phyloP scores from a whole-genome alignment of 2,113 vertebrate genomes.

The Elaphurus davidianus region DNA sequence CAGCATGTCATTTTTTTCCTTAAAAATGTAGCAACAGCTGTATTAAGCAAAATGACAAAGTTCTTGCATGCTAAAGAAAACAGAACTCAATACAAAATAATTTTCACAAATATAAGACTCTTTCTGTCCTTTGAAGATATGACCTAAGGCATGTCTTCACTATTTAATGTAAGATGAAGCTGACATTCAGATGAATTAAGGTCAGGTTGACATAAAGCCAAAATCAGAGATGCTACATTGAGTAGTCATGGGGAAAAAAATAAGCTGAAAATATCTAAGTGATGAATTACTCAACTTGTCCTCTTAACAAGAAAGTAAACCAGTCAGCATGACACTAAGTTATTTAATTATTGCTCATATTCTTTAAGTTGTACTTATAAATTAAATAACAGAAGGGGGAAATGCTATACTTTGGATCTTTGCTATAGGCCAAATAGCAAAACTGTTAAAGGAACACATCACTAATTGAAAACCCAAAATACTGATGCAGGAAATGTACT shows the following conservation, averaged over 20 bases:
- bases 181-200: neutral
- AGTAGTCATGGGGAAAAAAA: neutral
- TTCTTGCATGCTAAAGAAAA: neutral
- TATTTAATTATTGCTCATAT: constrained; percentile 28
- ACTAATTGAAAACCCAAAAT: constrained; percentile 10
- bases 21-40: neutral
- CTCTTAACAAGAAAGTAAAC: neutral
- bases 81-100: neutral
- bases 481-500: constrained; percentile 23
- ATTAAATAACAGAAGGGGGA: neutral
- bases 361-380: constrained; percentile 45
- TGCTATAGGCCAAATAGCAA: neutral
- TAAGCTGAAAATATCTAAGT: constrained; percentile 29
- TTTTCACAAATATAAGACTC: neutral
- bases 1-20: neutral
- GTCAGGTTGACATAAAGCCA: neutral
- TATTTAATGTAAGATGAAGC: neutral
- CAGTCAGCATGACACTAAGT: neutral
- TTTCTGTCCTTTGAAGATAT: neutral
- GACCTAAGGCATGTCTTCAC: neutral
- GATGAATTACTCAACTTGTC: neutral
- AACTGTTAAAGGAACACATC: neutral
- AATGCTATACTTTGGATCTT: constrained; percentile 31
- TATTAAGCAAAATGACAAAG: neutral
- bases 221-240: neutral